A percentile compares a stretch with the other conserved stretches of the same genome.
These are phyloP conservation scores for Campaea margaritaria DNA, from an alignment of 2,888 invertebrate species.

Conservation along the genomic window DNA sequence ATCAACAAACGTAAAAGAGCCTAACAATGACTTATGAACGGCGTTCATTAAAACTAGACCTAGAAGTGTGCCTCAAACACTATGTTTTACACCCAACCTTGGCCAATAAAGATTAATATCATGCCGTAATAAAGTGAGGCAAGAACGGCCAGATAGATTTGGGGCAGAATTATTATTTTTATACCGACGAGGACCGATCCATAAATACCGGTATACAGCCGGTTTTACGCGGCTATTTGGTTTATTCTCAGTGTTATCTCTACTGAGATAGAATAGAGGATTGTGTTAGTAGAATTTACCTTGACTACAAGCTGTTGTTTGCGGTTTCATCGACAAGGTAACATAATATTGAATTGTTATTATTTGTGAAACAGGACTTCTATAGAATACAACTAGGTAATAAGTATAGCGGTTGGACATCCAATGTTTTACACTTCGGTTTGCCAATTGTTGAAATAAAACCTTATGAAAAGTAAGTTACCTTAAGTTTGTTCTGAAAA, in stretches of 20 bases:
- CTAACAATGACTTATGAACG: background rate
- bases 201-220: conserved; percentile 45
- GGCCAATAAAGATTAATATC: conserved; percentile 24
- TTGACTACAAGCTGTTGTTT: background rate
- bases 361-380: no score
- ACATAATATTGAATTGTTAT: background rate
- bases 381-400: no score
- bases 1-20: background rate
- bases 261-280: conserved; percentile 27
- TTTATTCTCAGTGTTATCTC: conserved; percentile 48
- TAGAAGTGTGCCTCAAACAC: background rate
- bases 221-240: conserved; percentile 49
- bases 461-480: no score
- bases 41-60: background rate
- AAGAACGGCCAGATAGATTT: conserved; percentile 9
- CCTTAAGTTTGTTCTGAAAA: no score
- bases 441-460: no score
- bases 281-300: background rate
- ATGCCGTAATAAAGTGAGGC: conserved; percentile 15
- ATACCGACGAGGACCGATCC: conserved; percentile 22
- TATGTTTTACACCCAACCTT: conserved; percentile 2
- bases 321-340: background rate
- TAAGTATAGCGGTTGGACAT: no score
- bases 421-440: no score
- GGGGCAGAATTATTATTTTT: conserved; percentile 34